phyloP scores from a whole-genome alignment of 2,797 vertebrate species.

The Darevskia mixta region DNA sequence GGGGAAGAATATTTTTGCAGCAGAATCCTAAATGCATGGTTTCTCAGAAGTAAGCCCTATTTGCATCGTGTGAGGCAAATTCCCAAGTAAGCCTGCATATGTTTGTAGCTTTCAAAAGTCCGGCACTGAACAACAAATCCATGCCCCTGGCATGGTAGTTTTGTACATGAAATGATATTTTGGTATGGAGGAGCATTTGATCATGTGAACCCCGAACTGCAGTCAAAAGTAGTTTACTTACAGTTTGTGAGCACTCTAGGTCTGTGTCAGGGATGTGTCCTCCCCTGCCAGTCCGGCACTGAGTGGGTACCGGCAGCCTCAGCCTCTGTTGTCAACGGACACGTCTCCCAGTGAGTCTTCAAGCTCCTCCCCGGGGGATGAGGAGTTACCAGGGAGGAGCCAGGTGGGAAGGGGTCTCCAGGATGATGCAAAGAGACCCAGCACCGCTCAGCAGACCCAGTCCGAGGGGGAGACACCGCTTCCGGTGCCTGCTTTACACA shows the following conservation, averaged over 20 bases:
- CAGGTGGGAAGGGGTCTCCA: too few species aligned
- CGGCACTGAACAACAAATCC: not conserved
- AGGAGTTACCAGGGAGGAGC: too few species aligned
- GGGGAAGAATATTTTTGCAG: not conserved
- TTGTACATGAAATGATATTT: not conserved
- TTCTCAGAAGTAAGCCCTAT: not conserved
- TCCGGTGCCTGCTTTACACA: too few species aligned
- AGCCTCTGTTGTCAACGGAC: too few species aligned
- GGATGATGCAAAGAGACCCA: too few species aligned
- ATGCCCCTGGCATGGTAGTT: not conserved
- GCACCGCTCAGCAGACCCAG: too few species aligned
- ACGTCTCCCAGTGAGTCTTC: too few species aligned
- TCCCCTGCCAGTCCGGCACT: too few species aligned
- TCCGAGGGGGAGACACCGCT: too few species aligned
- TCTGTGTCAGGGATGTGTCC: not conserved
- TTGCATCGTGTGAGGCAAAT: not conserved
- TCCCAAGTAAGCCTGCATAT: not conserved
- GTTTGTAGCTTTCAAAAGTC: not conserved
- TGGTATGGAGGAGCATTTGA: not conserved
- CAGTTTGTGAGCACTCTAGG: not conserved
- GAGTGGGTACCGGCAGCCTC: too few species aligned
- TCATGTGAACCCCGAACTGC: not conserved
- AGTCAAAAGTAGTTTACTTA: not conserved
- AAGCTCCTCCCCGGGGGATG: too few species aligned
- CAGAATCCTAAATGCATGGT: not conserved